Evolutionary conservation across 2,888 invertebrate genomes (phyloP).

Genomic region (Selenia dentaria): DNA sequence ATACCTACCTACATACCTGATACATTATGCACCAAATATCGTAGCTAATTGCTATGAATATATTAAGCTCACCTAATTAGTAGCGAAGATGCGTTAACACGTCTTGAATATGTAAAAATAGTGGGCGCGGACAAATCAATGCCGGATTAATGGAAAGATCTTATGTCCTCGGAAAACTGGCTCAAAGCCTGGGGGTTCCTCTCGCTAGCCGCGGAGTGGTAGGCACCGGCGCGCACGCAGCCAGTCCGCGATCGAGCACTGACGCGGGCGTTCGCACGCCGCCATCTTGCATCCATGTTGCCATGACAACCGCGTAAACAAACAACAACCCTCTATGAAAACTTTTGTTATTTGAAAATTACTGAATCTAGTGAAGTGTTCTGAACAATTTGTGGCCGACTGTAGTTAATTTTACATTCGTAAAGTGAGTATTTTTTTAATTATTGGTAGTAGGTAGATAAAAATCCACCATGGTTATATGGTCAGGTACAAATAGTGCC

Average conservation of each 20-base stretch:
- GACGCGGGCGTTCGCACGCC: slow-evolving; percentile 75
- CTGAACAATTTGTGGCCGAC: slow-evolving; percentile 10
- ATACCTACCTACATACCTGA: too few relatives aligned
- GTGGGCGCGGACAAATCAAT: slow-evolving; percentile 51
- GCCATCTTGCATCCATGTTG: slow-evolving; percentile 73
- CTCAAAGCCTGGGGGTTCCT: slow-evolving; percentile 70
- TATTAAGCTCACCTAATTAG: slow-evolving; percentile 20
- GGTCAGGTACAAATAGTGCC: too few relatives aligned
- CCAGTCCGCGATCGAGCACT: slow-evolving; percentile 73
- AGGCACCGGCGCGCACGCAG: slow-evolving; percentile 49
- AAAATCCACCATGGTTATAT: too few relatives aligned
- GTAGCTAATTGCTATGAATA: slow-evolving; percentile 18
- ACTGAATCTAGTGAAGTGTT: slow-evolving; percentile 22
- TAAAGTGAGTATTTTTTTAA: slow-evolving; percentile 34
- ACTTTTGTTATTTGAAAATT: slow-evolving; percentile 11
- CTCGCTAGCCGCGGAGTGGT: slow-evolving; percentile 73
- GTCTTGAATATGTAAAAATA: slow-evolving; percentile 26
- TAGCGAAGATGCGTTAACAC: slow-evolving; percentile 26
- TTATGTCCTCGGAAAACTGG: slow-evolving; percentile 79
- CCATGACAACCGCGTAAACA: slow-evolving; percentile 80
- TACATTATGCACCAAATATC: slow-evolving; percentile 11
- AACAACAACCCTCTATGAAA: slow-evolving; percentile 27
- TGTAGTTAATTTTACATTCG: slow-evolving; percentile 22
- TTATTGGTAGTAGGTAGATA: too few relatives aligned
- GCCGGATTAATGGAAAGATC: slow-evolving; percentile 56